A percentile compares a stretch with the other conserved stretches of the same genome.
These are phyloP conservation scores for Esperia sulphurella DNA, from an alignment of 2,888 invertebrate genomes.

Conservation along the genomic window DNA sequence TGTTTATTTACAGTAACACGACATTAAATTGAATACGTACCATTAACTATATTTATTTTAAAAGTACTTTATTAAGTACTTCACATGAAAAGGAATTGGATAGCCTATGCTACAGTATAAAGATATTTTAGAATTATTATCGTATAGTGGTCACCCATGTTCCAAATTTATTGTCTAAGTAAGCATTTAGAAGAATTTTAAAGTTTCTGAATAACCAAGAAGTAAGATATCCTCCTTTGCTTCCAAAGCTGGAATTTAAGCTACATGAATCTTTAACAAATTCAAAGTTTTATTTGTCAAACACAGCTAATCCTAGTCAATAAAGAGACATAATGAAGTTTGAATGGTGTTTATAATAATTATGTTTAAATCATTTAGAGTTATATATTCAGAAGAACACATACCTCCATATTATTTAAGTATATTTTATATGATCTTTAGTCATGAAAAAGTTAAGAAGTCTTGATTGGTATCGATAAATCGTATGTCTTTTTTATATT, in stretches of 20 bases:
- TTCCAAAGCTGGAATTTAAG: slow-evolving; percentile 30
- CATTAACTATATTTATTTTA: slow-evolving; percentile 26
- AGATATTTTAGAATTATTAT: slow-evolving; percentile 43
- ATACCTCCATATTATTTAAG: no score
- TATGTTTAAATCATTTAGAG: slow-evolving; percentile 10
- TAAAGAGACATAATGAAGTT: slow-evolving; percentile 28
- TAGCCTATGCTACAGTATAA: neutral
- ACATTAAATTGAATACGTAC: slow-evolving; percentile 43
- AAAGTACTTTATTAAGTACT: slow-evolving; percentile 21
- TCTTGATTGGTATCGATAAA: no score
- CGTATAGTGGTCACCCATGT: slow-evolving; percentile 48
- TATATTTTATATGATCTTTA: no score
- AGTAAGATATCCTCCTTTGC: slow-evolving; percentile 19
- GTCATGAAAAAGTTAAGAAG: no score
- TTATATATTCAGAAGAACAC: neutral
- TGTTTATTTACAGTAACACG: slow-evolving; percentile 64
- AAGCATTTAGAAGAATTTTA: no score
- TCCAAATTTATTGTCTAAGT: slow-evolving; percentile 54
- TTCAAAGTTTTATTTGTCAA: slow-evolving; percentile 67
- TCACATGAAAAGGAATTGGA: neutral
- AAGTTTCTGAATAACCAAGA: neutral
- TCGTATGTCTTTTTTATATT: neutral
- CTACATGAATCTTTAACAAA: slow-evolving; percentile 17
- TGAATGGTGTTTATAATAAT: neutral
- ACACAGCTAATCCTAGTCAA: slow-evolving; percentile 70